These are phyloP conservation scores for Cataglyphis hispanica DNA, from an alignment of 1,140 invertebrate species.

Conservation along the genomic window DNA sequence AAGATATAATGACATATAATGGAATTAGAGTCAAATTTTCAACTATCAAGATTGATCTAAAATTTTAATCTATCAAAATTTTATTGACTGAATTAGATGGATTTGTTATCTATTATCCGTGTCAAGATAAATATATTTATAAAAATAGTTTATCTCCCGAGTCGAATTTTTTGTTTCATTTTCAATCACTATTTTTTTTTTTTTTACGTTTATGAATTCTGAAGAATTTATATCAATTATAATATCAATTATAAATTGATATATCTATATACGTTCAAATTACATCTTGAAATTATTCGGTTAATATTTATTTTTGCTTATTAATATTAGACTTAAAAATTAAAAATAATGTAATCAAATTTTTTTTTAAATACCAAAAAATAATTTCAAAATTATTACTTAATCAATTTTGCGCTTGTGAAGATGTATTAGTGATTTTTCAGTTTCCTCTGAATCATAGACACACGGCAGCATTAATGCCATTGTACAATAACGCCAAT, in stretches of 20 bases:
- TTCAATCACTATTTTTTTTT: too few relatives aligned
- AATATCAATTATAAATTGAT: too few relatives aligned
- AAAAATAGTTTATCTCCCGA: too few relatives aligned
- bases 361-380: background rate
- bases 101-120: slow-evolving; percentile 29
- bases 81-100: slow-evolving; percentile 25
- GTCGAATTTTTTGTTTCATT: too few relatives aligned
- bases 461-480: background rate
- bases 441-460: background rate
- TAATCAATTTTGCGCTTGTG: background rate
- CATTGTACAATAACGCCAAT: slow-evolving; percentile 3
- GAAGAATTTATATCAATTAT: too few relatives aligned
- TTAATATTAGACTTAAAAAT: background rate
- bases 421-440: background rate
- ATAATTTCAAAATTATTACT: background rate
- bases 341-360: background rate
- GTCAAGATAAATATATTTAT: slow-evolving; percentile 2
- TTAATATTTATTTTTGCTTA: background rate
- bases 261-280: background rate
- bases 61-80: slow-evolving; percentile 29
- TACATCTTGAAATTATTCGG: slow-evolving; percentile 10
- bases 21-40: slow-evolving; percentile 20
- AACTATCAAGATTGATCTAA: slow-evolving; percentile 38
- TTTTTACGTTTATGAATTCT: too few relatives aligned
- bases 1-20: slow-evolving; percentile 39